These are phyloP conservation scores for Lasius platythorax DNA, from an alignment of 2,888 invertebrate species.

Conservation along the genomic window DNA sequence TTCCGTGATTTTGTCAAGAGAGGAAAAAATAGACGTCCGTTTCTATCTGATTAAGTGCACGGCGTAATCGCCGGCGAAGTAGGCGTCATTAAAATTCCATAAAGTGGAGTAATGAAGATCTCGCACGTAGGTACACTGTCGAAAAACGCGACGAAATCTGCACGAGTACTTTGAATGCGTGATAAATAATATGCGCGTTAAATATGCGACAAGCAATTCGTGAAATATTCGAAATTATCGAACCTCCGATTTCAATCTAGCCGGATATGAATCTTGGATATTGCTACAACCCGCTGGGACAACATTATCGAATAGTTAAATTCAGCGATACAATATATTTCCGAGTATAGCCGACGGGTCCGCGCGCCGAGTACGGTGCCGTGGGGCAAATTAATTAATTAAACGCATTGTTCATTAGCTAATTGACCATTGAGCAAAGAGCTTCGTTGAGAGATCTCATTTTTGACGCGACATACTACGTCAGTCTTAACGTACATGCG, in stretches of 20 bases:
- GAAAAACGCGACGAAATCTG: not conserved
- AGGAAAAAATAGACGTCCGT: not conserved
- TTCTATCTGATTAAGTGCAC: not conserved
- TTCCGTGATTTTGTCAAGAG: not conserved
- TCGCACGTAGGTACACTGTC: not conserved
- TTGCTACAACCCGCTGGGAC: conserved; percentile 50
- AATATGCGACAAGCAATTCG: not conserved
- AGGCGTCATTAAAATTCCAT: conserved; percentile 20
- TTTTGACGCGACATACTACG: conserved; percentile 58
- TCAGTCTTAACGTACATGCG: conserved; percentile 36
- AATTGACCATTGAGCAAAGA: conserved; percentile 73
- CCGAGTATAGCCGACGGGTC: conserved; percentile 40
- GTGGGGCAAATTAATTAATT: conserved; percentile 70
- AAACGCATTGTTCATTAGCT: conserved; percentile 75
- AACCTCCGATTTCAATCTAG: conserved; percentile 12
- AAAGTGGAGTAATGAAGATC: not conserved
- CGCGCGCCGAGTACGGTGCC: conserved; percentile 23
- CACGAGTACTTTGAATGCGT: not conserved
- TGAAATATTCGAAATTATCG: conserved; percentile 41
- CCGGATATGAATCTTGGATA: conserved; percentile 57
- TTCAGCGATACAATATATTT: conserved; percentile 63
- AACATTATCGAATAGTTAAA: conserved; percentile 65
- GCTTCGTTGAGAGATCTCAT: conserved; percentile 51
- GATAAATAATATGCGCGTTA: conserved; percentile 22
- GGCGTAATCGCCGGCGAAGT: not conserved